Percentiles rank a stretch among this genome's conserved stretches.
These are phyloP conservation scores for Metopia argyrocephala DNA, from an alignment of 2,888 invertebrate species.

Conservation along the genomic window DNA sequence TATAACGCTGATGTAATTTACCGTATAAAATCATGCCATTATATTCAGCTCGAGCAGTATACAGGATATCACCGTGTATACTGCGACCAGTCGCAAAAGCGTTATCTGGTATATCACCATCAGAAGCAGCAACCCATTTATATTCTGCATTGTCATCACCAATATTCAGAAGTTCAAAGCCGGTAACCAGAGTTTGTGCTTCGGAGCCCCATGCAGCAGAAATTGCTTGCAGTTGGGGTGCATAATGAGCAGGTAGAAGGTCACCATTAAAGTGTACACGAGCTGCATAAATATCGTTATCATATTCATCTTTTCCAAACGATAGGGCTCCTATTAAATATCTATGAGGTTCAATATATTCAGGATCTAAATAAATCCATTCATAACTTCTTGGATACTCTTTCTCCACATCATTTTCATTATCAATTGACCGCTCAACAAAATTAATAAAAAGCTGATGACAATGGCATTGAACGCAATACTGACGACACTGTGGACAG, in stretches of 20 bases:
- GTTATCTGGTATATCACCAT: conserved; percentile 68
- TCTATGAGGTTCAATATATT: conserved; percentile 14
- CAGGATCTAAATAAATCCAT: conserved; percentile 63
- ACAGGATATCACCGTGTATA: conserved; percentile 67
- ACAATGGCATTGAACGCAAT: conserved; percentile 66
- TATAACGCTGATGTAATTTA: conserved; percentile 72
- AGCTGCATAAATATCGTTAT: conserved; percentile 71
- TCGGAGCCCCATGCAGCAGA: conserved; percentile 68
- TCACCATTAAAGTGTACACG: conserved; percentile 68
- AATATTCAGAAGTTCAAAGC: conserved; percentile 69
- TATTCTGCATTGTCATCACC: conserved; percentile 67
- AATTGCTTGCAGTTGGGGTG: conserved; percentile 66
- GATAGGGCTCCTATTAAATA: conserved; percentile 67
- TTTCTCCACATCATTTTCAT: conserved; percentile 55
- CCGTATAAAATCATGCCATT: conserved; percentile 67
- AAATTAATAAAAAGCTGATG: conserved; percentile 72
- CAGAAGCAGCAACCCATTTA: conserved; percentile 68
- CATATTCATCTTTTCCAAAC: conserved; percentile 70
- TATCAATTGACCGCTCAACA: conserved; percentile 65
- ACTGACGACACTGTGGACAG: conserved; percentile 72
- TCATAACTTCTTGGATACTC: conserved; percentile 58
- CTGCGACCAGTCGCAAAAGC: conserved; percentile 69
- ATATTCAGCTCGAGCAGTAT: conserved; percentile 68
- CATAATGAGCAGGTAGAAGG: conserved; percentile 71
- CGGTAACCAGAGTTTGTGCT: conserved; percentile 62